A percentile compares a stretch with the other conserved stretches of the same genome.
phyloP scores from a whole-genome alignment of 1,140 invertebrate genomes.

The Pseudomyrmex pallidus region DNA sequence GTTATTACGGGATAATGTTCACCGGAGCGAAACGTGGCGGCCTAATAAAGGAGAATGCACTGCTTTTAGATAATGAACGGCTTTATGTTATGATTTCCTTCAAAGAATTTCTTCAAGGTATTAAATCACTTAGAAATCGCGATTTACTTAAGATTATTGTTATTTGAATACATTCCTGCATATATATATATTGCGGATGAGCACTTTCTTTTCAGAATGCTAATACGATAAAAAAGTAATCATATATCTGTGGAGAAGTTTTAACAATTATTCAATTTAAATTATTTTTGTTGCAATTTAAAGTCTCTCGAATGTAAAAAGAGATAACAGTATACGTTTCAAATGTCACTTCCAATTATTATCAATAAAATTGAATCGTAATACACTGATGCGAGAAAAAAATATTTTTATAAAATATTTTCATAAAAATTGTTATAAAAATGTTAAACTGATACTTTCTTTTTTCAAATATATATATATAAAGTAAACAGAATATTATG shows the following conservation, averaged over 20 bases:
- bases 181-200: not conserved
- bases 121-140: not conserved
- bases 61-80: slow-evolving; percentile 40
- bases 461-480: not conserved
- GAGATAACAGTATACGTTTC: no score
- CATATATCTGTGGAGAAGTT: not conserved
- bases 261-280: not conserved
- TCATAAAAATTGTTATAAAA: not conserved
- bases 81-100: slow-evolving; percentile 38
- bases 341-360: slow-evolving; percentile 8
- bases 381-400: not conserved
- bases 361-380: slow-evolving; percentile 3
- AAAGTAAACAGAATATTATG: slow-evolving; percentile 3
- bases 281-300: no score
- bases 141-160: not conserved
- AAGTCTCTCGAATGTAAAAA: no score
- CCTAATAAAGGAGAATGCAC: slow-evolving; percentile 51
- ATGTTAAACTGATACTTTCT: no score
- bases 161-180: not conserved
- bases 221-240: not conserved
- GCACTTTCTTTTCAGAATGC: not conserved
- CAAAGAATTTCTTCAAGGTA: slow-evolving; percentile 1
- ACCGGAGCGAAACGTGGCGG: slow-evolving; percentile 27
- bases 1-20: slow-evolving; percentile 55
- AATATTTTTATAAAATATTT: not conserved